Evolutionary conservation across 2,113 vertebrate species (phyloP), one percentile per base, ranked within the genome.

Genomic region (Triplophysa tibetana): DNA sequence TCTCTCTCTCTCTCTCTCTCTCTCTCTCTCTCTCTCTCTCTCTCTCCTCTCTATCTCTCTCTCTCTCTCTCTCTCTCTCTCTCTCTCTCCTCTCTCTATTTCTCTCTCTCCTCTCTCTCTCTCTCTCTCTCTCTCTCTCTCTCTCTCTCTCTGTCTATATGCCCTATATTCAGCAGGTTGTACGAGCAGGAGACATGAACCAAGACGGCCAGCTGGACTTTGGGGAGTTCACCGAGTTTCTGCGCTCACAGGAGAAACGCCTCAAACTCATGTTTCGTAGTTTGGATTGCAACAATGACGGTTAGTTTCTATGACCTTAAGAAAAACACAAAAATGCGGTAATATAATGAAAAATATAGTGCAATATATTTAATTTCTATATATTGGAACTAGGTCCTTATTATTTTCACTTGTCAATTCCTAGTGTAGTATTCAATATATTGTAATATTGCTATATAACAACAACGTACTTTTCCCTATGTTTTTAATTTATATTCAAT

Each of bases 201-300:
- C 84, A 89, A 0, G 94, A 95, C 9, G 95, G 92, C 0, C 90
- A 94, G 12, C 88, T 97, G 73, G 92, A 95, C 88, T 93, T 96
- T 14, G 90, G 95, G 43, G 96, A 97, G 86, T 97, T 97, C 81
- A 86, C 83, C 0, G 85, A 86, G 17, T 97, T 94, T 82, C 91
- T 97, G 54, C 90, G 88, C 14, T 83, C 90, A 5, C 92, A 95
- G 0, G 96, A 97, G 83, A 93, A 93, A 70, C 89, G 93, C 41
- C 92, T 97, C 23, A 91, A 91, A 63, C 88, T 96, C 80, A 94
- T 96, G 91, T 97, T 97, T 86, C 90, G 86, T 54, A 94, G 89
- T 67, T 86, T 97, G 65, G 96, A 97, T 89, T 90, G 83, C 70
- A 97, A 97, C 89, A 91, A 95, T 48, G 95, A 97, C 0, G 96